A percentile compares a stretch with the other conserved stretches of the same genome.
Evolutionary conservation across 2,888 invertebrate genomes (phyloP).

Genomic region (Diachrysia chrysitis): DNA sequence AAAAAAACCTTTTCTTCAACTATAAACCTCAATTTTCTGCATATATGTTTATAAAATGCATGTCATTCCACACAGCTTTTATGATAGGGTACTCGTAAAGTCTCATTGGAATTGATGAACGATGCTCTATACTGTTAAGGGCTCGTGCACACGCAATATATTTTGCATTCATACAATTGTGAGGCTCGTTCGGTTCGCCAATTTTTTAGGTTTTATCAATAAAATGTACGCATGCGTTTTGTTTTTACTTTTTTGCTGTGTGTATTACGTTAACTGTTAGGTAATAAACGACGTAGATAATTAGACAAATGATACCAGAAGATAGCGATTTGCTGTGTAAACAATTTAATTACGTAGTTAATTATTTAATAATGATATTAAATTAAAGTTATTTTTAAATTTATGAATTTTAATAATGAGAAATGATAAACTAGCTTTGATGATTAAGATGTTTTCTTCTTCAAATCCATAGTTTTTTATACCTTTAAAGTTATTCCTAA

Average conservation of each 20-base stretch:
- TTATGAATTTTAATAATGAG: too few species aligned
- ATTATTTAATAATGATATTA: too few species aligned
- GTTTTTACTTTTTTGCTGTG: not conserved
- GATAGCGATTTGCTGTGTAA: too few species aligned
- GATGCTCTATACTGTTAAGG: constrained; percentile 21
- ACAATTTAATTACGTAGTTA: too few species aligned
- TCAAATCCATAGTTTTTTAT: too few species aligned
- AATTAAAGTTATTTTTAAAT: too few species aligned
- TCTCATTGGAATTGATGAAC: constrained; percentile 40
- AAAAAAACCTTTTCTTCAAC: constrained; percentile 49
- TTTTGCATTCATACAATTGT: constrained; percentile 34
- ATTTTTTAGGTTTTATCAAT: constrained; percentile 28
- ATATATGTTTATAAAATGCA: constrained; percentile 55
- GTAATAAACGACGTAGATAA: too few species aligned
- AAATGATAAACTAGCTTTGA: too few species aligned
- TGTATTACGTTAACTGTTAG: not conserved
- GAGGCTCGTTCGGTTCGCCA: constrained; percentile 26
- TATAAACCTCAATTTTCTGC: constrained; percentile 46
- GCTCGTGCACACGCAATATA: constrained; percentile 33
- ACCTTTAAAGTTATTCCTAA: too few species aligned
- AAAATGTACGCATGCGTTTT: constrained; percentile 19
- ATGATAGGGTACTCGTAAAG: constrained; percentile 32
- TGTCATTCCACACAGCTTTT: constrained; percentile 60
- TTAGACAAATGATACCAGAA: too few species aligned
- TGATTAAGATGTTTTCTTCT: too few species aligned